Evolutionary conservation across 2,797 vertebrate species (phyloP), one percentile per base, ranked within the genome.

Genomic region (Vespertilio murinus): DNA sequence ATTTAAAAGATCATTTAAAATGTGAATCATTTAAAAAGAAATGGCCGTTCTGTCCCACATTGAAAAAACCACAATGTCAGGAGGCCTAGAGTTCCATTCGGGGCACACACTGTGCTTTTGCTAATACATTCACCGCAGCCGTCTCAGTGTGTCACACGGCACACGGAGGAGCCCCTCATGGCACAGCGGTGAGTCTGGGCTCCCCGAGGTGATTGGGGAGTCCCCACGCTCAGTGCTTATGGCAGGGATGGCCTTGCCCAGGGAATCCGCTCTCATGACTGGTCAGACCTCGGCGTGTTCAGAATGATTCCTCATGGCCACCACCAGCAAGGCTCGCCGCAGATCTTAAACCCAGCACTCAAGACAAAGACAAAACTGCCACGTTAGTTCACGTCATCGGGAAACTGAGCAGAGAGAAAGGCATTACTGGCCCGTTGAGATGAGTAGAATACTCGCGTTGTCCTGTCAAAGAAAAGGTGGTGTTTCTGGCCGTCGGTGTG

Each of bases 331-430:
- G 77, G 40, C 54, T 9, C 10, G 12, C 33, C 33, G 20, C n/a
- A 69, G 67, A 6, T 69, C 20, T 88, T 49, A 74, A 52, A 69
- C 49, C 40, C 56, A 25, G 35, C 40, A 33, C 22, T 49, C 65
- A 56, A 33, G 64, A 70, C 80, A 40, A 38, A 84, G 71, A 49
- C 23, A 38, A 35, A 88, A 84, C 25, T n/a, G 22, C 18, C 5
- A 30, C 7, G 2, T 25, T 23, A 11, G 67, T 35, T 56, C 42
- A 13, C 10, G 78, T 52, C 59, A 30, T 47, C 65, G 82, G 82
- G 81, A 94, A 80, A 89, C 30, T 16, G 77, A 49, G 75, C 5
- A 7, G 23, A 45, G 38, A 25, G 73, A 87, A 92, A 79, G 30
- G 40, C 54, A 35, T 23, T 5, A 10, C 18, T 67, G 54, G 18